A percentile compares a stretch with the other conserved stretches of the same genome.
Conservation (phyloP, 2,113 vertebrate genomes). For the Poicephalus meyeri region DNA sequence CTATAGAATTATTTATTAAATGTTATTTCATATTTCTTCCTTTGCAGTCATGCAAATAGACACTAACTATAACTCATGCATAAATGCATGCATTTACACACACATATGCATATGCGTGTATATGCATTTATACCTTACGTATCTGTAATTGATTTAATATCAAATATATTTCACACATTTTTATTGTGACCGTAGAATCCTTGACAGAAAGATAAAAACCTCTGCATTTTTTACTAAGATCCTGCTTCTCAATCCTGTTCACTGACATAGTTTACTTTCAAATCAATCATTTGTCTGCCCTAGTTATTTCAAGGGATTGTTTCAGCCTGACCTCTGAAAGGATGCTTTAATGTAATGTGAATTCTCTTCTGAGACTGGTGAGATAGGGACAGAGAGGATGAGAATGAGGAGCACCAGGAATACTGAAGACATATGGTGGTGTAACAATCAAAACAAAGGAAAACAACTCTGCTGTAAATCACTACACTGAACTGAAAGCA, state of each 20-base stretch:
- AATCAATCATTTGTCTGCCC: slow-evolving; percentile 8
- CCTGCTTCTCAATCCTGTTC: not conserved
- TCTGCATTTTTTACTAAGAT: not conserved
- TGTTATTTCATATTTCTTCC: not conserved
- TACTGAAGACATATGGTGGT: slow-evolving; percentile 13
- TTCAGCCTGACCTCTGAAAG: slow-evolving; percentile 14
- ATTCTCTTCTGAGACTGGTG: slow-evolving; percentile 9
- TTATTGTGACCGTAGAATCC: not conserved
- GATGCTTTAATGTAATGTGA: slow-evolving; percentile 10
- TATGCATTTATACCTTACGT: not conserved
- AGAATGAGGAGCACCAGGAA: slow-evolving; percentile 1
- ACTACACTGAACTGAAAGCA: not conserved
- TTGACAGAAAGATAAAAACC: not conserved
- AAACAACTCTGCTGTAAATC: not conserved
- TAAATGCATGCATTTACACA: not conserved
- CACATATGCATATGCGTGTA: fast-evolving
- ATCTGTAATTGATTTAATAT: not conserved
- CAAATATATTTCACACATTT: not conserved
- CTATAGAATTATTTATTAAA: not conserved
- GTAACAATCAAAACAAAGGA: not conserved
- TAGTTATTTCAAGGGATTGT: slow-evolving; percentile 36
- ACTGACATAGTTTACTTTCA: not conserved
- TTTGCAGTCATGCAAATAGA: not conserved
- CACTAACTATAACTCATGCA: not conserved
- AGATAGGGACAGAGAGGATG: not conserved